phyloP scores from a whole-genome alignment of 2,797 vertebrate genomes.

The Halcyon leucocephala region DNA sequence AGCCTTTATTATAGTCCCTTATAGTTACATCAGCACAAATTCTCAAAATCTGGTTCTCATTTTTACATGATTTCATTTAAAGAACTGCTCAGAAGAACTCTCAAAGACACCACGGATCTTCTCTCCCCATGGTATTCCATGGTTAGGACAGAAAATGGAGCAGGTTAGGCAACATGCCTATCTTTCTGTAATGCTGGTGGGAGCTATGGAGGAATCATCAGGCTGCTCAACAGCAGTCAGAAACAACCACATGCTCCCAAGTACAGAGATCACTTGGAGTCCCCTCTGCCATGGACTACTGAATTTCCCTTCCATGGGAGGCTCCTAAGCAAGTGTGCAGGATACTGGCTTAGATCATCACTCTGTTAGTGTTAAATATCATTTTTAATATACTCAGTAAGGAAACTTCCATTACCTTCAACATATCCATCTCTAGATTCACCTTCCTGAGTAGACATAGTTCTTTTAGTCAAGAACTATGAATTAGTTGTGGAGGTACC shows the following conservation, averaged over 20 bases:
- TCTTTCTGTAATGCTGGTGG: fast-evolving
- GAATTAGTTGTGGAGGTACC: neutral
- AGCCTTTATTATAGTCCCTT: neutral
- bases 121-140: neutral
- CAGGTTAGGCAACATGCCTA: neutral
- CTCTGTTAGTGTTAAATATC: neutral
- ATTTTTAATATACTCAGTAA: neutral
- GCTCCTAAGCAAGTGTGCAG: neutral
- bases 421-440: neutral
- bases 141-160: neutral
- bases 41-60: neutral
- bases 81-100: neutral
- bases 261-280: neutral
- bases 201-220: neutral
- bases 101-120: neutral
- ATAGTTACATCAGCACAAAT: too few relatives aligned
- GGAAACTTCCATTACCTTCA: neutral
- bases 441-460: neutral
- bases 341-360: neutral
- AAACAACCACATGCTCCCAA: neutral
- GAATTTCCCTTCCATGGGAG: neutral
- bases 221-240: fast-evolving
- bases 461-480: neutral
- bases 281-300: fast-evolving
- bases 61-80: too few relatives aligned